Evolutionary conservation across 2,888 invertebrate species (phyloP).

Genomic region (Ctena decussata): DNA sequence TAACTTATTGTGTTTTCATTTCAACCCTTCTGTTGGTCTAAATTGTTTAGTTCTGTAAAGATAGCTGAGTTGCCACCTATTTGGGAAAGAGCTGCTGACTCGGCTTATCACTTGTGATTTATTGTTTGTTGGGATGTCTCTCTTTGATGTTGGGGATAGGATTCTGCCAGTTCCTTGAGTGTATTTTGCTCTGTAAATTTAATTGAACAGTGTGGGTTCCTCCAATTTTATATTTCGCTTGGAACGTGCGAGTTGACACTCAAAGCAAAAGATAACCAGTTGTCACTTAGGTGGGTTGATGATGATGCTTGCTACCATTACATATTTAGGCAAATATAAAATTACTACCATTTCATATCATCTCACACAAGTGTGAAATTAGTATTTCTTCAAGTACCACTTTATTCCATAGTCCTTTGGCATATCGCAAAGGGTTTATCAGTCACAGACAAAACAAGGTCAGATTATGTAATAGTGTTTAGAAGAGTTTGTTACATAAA

Average conservation of each 20-base stretch:
- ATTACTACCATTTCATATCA: neutral
- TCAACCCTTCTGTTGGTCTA: no score
- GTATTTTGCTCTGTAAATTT: no score
- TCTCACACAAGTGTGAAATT: neutral
- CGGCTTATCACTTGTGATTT: no score
- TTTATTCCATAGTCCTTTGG: neutral
- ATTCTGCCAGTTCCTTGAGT: no score
- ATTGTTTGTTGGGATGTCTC: no score
- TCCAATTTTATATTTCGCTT: neutral
- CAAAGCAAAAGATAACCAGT: neutral
- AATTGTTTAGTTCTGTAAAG: no score
- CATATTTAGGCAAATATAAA: neutral
- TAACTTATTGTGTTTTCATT: no score
- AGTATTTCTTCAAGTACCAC: neutral
- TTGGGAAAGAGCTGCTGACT: no score
- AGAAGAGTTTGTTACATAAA: neutral
- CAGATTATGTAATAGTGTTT: neutral
- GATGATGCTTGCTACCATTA: neutral
- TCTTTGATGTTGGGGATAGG: no score
- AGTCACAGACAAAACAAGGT: neutral
- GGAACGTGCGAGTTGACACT: neutral
- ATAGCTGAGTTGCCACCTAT: no score
- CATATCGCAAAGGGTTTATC: neutral
- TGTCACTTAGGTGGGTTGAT: neutral
- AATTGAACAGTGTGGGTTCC: neutral